A percentile compares a stretch with the other conserved stretches of the same genome.
Evolutionary conservation across 2,113 vertebrate genomes (phyloP).

Genomic region (Ciconia boyciana): DNA sequence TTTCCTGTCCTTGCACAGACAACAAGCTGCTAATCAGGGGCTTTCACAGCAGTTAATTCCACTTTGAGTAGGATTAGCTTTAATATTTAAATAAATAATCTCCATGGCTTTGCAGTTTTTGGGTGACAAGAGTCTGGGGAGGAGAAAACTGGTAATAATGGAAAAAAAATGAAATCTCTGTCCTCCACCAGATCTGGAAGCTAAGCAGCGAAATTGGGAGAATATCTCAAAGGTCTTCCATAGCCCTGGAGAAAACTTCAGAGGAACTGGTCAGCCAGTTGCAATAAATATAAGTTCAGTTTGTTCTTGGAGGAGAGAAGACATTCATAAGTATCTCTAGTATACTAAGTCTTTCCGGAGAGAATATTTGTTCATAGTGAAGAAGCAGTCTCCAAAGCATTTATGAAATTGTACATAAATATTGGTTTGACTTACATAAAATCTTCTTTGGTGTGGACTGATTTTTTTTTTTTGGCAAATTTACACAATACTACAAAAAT

Average conservation of each 20-base stretch:
- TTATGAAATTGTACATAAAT: background rate
- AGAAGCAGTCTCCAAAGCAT: background rate
- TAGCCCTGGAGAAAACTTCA: background rate
- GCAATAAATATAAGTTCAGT: background rate
- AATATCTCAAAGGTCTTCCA: background rate
- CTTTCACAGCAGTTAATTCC: slow-evolving; percentile 50
- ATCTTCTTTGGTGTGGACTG: background rate
- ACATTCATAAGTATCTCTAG: background rate
- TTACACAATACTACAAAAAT: background rate
- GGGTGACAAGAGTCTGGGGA: background rate
- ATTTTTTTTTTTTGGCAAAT: background rate
- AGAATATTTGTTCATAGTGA: background rate
- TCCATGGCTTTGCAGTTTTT: background rate
- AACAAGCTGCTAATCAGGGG: slow-evolving; percentile 38
- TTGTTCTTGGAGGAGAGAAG: background rate
- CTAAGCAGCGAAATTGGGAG: background rate
- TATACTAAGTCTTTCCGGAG: background rate
- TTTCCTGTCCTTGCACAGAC: slow-evolving; percentile 26
- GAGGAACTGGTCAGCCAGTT: background rate
- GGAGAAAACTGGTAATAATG: background rate
- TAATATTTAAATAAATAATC: slow-evolving; percentile 48
- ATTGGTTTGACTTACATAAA: background rate
- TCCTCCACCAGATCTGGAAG: background rate
- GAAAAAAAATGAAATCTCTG: background rate
- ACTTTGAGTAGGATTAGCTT: slow-evolving; percentile 36